Base-by-base conservation (phyloP, 2,888 invertebrate species). In the Troides aeacus region DNA sequence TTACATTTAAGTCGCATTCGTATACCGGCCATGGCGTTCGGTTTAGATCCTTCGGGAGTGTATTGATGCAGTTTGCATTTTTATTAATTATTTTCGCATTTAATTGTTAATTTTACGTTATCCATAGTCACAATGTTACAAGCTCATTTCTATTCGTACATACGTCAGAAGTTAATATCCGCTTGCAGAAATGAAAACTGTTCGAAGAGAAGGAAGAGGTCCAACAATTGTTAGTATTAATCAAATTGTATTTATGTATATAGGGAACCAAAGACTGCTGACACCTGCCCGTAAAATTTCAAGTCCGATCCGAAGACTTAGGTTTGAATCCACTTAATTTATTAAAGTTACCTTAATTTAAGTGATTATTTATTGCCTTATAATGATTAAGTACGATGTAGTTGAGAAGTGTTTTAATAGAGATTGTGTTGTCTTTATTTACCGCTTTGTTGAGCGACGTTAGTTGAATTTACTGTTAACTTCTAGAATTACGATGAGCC, bases 261-360 rank as follows among this genome's bases (percentile, higher is more conserved):
- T 89, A 88, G 84, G 84, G 81, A 86, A 86, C 92, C 92, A 91
- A 92, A 92, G 92, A 92, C 92, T 90, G 88, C 80, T 77, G 80
- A 79, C 82, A 83, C 84, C 86, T 84, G 83, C 83, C 84, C 77
- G 76, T 78, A 76, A 74, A 71, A 58, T 58, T 63, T 59, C 63
- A 76, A 79, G 85, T 86, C 85, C 84, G 79, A 75, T 78, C 74
- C 76, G 77, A 78, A 74, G 83, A 84, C 82, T 36, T 82, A 79
- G 75, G 82, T 80, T 81, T 73, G 74, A 74, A 84, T 82, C 81
- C 83, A 81, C 77, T 84, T 90, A 89, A 88, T 89, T 90, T 90
- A 90, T 91, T 87, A 81, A 89, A 92, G 90, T 92, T 92, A 92
- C 91, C 91, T 85, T 91, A 87, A 83, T 76, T 39, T 90, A 89